phyloP scores from a whole-genome alignment of 2,113 vertebrate genomes.

The Indicator indicator region DNA sequence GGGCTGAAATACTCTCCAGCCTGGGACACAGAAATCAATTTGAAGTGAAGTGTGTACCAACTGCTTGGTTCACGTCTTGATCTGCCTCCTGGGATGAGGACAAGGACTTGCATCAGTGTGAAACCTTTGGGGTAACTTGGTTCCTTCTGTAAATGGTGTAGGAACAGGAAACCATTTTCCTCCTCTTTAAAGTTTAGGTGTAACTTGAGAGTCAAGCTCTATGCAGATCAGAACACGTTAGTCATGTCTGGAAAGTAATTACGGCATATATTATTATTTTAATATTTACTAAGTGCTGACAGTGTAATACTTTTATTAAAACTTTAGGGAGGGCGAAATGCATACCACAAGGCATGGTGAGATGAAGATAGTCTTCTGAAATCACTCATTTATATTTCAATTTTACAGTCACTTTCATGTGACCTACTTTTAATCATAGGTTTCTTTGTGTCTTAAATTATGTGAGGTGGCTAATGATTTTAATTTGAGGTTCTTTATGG shows the following conservation, averaged over 20 bases:
- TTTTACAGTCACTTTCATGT: constrained; percentile 4
- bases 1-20: neutral
- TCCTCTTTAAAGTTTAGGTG: neutral
- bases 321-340: constrained; percentile 26
- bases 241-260: constrained; percentile 59
- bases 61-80: neutral
- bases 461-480: constrained; percentile 31
- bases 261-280: constrained; percentile 49
- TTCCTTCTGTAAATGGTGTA: neutral
- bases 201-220: constrained; percentile 37
- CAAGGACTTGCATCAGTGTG: neutral
- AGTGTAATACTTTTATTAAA: constrained; percentile 45
- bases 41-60: neutral
- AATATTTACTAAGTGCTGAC: constrained; percentile 62
- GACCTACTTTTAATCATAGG: constrained; percentile 39
- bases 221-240: constrained; percentile 47
- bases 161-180: constrained; percentile 35
- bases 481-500: constrained; percentile 40
- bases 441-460: constrained; percentile 28
- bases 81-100: neutral
- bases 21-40: neutral
- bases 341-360: neutral
- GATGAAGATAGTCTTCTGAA: constrained; percentile 29
- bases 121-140: neutral
- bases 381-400: constrained; percentile 31